phyloP scores from a whole-genome alignment of 1,140 invertebrate genomes.

The Caligus rogercresseyi region DNA sequence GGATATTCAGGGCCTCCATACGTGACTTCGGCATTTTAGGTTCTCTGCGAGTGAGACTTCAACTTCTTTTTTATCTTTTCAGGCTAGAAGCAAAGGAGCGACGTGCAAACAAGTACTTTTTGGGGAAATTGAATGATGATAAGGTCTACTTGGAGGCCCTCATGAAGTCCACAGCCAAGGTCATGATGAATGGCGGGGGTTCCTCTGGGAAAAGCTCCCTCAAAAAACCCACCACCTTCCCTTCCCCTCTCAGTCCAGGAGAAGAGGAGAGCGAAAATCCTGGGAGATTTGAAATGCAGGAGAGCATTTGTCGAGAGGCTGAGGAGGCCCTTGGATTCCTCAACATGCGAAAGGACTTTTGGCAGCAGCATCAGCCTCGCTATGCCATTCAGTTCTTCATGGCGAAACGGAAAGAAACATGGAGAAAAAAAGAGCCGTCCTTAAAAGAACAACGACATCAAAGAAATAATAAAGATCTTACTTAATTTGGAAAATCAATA shows the following conservation, averaged over 20 bases:
- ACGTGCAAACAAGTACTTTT: neutral
- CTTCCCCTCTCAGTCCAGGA: neutral
- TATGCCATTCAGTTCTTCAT: neutral
- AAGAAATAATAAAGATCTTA: too few species aligned
- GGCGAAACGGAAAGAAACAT: neutral
- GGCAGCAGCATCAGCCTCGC: neutral
- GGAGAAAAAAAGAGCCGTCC: neutral
- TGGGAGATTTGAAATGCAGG: neutral
- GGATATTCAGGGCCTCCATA: too few species aligned
- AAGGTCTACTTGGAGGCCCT: neutral
- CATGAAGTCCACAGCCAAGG: too few species aligned
- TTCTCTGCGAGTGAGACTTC: too few species aligned
- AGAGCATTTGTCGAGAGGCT: neutral
- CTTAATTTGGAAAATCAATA: too few species aligned
- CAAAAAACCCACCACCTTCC: neutral
- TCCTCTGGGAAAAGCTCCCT: too few species aligned
- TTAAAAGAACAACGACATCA: too few species aligned
- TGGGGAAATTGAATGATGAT: neutral
- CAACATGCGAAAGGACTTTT: neutral
- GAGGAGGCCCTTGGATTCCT: neutral
- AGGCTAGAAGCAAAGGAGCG: neutral
- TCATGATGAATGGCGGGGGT: too few species aligned
- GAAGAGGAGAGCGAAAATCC: neutral
- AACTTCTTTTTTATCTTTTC: neutral
- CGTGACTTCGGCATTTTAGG: too few species aligned